Base-by-base conservation (phyloP, 2,113 vertebrate species). In the Myotis yumanensis region DNA sequence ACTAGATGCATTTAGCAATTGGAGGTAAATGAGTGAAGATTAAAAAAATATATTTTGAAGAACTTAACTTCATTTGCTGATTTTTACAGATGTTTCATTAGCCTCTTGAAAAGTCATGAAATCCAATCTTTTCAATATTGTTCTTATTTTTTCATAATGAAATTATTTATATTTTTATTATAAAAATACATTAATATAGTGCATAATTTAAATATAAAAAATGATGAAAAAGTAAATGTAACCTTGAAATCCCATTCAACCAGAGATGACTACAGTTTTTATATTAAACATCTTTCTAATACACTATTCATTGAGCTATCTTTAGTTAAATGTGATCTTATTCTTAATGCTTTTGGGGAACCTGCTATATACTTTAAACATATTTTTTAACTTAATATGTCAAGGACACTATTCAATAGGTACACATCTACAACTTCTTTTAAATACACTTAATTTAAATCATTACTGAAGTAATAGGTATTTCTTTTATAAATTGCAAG, bases 11-110 rank as follows among this genome's bases (percentile, higher is more conserved):
- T 69, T 89, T 86, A 81, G n/a, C 35, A 80, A 22, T 76, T 77
- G 71, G 73, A 91, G 52, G n/a, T 80, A 91, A 89, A 84, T 48
- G 48, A 86, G 20, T 52, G 2, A 54, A 52, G n/a, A 12, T 43
- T 84, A 46, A 51, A 40, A 8, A 37, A 62, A 18, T 20, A 52
- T 75, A 71, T 91, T 88, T 91, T 25, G 35, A 85, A 95, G 73
- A 91, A 10, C n/a, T 75, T 77, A 72, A 16, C 28, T 88, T 77
- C 32, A 22, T 40, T 86, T 93, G 22, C n/a, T 82, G 30, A 51
- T 81, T 85, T 96, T 94, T 85, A 80, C 37, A 35, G 23, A 80
- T 46, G 52, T 85, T 80, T 85, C 32, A 79, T 66, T 91, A 64
- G 28, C 22, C 22, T 68, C 37, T 95, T 79, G 35, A 73, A 95